Percentiles rank a stretch among this genome's conserved stretches.
Evolutionary conservation across 2,113 vertebrate genomes (phyloP).

Genomic region (Cephalophus harveyi): DNA sequence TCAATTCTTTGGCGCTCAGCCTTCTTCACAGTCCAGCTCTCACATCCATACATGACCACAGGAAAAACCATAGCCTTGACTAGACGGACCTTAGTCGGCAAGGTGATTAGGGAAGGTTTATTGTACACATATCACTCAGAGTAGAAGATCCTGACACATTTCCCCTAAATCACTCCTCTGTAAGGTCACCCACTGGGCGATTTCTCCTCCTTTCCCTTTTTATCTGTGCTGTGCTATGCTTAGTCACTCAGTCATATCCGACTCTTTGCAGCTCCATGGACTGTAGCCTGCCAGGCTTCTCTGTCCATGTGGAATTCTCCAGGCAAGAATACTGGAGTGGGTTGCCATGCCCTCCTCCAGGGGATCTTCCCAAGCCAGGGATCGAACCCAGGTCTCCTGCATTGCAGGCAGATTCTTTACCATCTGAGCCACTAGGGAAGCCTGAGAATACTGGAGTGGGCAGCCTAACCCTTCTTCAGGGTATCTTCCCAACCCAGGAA

Average conservation of each 20-base stretch:
- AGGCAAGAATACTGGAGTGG: background rate
- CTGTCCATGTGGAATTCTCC: background rate
- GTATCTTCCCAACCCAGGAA: background rate
- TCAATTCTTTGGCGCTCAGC: no score
- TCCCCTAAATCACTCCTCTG: background rate
- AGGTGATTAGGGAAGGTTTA: background rate
- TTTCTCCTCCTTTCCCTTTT: background rate
- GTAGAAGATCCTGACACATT: background rate
- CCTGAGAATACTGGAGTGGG: background rate
- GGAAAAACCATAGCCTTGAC: no score
- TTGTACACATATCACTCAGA: background rate
- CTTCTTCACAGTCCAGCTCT: no score
- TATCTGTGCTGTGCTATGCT: background rate
- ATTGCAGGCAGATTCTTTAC: background rate
- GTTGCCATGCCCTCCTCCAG: background rate
- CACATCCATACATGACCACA: no score
- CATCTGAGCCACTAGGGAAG: no score
- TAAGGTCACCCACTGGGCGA: fast-evolving
- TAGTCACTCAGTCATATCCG: background rate
- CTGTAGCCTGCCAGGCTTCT: background rate
- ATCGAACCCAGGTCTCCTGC: background rate
- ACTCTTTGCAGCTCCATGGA: background rate
- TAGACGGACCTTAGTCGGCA: no score
- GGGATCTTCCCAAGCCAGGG: background rate
- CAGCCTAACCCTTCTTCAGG: background rate